A percentile compares a stretch with the other conserved stretches of the same genome.
phyloP scores from a whole-genome alignment of 35 echinoderm and acorn worm genomes.

The Amphiura filiformis region DNA sequence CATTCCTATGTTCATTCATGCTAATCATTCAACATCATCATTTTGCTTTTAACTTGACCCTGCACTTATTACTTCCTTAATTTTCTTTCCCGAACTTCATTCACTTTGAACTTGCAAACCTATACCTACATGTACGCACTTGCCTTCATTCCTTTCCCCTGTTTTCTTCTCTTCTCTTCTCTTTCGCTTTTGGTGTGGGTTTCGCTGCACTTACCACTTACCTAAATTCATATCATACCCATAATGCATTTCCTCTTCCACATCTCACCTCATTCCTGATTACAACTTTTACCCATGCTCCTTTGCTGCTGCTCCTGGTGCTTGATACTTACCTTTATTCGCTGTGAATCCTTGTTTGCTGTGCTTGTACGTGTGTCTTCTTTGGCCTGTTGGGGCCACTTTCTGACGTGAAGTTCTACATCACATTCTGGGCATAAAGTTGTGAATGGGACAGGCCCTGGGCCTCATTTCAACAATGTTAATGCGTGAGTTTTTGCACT shows the following conservation, averaged over 20 bases:
- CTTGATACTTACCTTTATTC: neutral
- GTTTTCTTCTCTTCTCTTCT: no score
- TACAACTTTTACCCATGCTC: neutral
- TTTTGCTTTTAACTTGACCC: no score
- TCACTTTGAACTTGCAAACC: no score
- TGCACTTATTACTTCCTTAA: no score
- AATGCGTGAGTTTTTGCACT: constrained; percentile 7
- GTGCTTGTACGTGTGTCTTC: neutral
- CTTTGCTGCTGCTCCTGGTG: neutral
- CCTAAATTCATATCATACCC: no score
- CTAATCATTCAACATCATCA: no score
- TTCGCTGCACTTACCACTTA: no score
- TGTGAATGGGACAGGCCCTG: neutral
- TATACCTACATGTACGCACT: no score
- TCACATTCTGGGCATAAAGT: neutral
- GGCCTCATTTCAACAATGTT: neutral
- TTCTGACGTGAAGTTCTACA: neutral
- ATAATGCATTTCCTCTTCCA: neutral
- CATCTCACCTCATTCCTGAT: neutral
- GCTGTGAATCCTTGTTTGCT: neutral
- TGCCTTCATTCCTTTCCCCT: no score
- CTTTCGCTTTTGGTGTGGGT: no score
- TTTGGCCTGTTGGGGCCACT: neutral
- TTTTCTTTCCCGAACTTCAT: no score
- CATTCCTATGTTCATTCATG: no score